Evolutionary conservation across 1,140 invertebrate species (phyloP), one percentile per base, ranked within the genome.

Genomic region (Ladona fulva): DNA sequence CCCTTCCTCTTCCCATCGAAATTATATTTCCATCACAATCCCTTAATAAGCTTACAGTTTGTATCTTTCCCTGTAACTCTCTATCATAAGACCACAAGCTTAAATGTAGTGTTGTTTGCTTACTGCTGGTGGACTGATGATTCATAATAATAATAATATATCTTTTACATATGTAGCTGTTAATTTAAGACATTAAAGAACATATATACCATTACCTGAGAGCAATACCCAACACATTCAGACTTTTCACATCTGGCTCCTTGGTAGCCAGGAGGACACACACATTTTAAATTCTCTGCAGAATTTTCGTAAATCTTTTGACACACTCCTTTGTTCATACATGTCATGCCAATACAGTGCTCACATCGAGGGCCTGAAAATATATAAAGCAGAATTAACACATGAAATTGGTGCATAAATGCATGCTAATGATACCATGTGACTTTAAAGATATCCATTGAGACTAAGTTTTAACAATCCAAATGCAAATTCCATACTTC

Each of bases 291-390:
- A 11, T 25, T 66, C 8, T 1, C 29, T 5, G 5, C 52, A 66
- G 52, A 6, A 66, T 5, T 12, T 66, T 66, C 52, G n/a, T n/a
- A n/a, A 37, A 8, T 37, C 8, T 37, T 37, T 77, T 81, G 16
- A 79, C 86, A 87, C 19, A 81, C 81, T 24, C 85, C 86, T 73
- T 83, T 83, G 82, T 87, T 86, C 74, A 84, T 81, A 82, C 86
- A 87, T 8, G 79, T 78, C 12, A 84, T 75, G 12, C 82, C 81
- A 11, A 81, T 80, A 78, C 85, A 87, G 74, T 82, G 79, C 42
- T 85, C 82, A 80, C 84, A 84, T 22, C 80, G 74, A 24, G 77
- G 42, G 52, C 83, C 84, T 82, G 76, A 75, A 80, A 76, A 76
- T 74, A 78, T 76, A 79, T 42, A 42, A 59, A 80, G 73, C 25